These are phyloP conservation scores for Leistus spinibarbis DNA, from an alignment of 2,888 invertebrate species.

Conservation along the genomic window DNA sequence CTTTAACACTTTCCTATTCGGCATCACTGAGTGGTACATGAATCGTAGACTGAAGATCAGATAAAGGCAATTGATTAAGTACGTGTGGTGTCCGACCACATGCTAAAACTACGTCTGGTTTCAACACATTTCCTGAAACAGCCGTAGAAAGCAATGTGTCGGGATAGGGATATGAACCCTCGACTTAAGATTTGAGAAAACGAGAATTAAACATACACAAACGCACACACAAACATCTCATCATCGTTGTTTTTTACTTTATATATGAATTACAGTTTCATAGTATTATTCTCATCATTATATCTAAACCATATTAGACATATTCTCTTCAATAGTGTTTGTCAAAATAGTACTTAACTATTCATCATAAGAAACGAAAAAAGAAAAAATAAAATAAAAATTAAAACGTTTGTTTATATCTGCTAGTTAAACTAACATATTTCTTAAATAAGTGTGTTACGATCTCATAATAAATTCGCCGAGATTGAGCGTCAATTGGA, in stretches of 20 bases:
- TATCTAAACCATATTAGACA: neutral
- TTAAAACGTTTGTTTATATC: slow-evolving; percentile 14
- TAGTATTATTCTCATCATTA: slow-evolving; percentile 1
- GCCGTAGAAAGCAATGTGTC: slow-evolving; percentile 81
- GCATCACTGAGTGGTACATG: slow-evolving; percentile 9
- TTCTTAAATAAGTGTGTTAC: slow-evolving; percentile 20
- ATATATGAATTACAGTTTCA: slow-evolving; percentile 8
- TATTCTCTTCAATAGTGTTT: slow-evolving; percentile 13
- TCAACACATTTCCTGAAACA: slow-evolving; percentile 92
- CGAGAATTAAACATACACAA: neutral
- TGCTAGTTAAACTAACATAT: slow-evolving; percentile 24
- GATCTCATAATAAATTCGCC: slow-evolving; percentile 10
- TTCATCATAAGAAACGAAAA: neutral
- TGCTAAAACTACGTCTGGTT: slow-evolving; percentile 92
- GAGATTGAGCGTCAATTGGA: slow-evolving; percentile 49
- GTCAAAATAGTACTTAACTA: slow-evolving; percentile 7
- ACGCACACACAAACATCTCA: neutral
- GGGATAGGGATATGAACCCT: slow-evolving; percentile 77
- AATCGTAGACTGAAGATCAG: slow-evolving; percentile 8
- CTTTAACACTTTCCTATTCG: neutral
- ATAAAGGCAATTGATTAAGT: slow-evolving; percentile 23
- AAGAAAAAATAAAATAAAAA: neutral
- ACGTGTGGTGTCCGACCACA: slow-evolving; percentile 54
- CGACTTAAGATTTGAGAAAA: slow-evolving; percentile 45
- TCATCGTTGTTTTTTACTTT: neutral